Conservation (phyloP, 2,797 vertebrate genomes). For the Florisuga fusca region DNA sequence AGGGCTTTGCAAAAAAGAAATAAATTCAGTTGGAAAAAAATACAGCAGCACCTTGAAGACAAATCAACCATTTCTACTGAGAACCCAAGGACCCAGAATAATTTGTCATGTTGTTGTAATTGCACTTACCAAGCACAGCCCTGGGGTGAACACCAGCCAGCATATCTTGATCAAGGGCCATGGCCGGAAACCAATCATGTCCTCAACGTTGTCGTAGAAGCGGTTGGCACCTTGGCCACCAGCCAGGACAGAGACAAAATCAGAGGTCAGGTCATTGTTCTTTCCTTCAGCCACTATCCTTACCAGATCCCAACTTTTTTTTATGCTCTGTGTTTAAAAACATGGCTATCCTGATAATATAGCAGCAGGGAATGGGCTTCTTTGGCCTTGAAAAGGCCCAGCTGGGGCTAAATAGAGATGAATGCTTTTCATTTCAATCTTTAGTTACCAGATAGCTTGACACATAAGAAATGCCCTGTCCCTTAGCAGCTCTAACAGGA, state of each 20-base stretch:
- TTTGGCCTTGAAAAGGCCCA: not conserved
- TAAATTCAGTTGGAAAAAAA: not conserved
- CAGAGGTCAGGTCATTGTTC: not conserved
- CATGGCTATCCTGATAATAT: accelerated
- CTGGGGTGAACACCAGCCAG: constrained; percentile 86
- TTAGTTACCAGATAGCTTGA: not conserved
- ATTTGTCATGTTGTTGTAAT: not conserved
- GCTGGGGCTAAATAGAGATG: not conserved
- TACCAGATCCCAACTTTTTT: not conserved
- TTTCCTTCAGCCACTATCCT: not conserved
- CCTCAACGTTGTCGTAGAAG: constrained; percentile 86
- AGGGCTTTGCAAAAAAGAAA: not conserved
- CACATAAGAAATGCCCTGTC: not conserved
- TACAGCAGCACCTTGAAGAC: not conserved
- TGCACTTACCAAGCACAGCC: constrained; percentile 83
- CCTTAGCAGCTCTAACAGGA: not conserved
- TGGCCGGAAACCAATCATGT: constrained; percentile 90
- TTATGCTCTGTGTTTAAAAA: not conserved
- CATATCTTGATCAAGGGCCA: constrained; percentile 86
- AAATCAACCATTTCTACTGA: not conserved
- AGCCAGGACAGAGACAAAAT: not conserved
- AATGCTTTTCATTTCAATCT: not conserved
- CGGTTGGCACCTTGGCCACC: constrained; percentile 83
- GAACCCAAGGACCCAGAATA: not conserved
- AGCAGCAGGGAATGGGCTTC: not conserved